Evolutionary conservation across 2,888 invertebrate species (phyloP).

Genomic region (Caradrina clavipalpis): DNA sequence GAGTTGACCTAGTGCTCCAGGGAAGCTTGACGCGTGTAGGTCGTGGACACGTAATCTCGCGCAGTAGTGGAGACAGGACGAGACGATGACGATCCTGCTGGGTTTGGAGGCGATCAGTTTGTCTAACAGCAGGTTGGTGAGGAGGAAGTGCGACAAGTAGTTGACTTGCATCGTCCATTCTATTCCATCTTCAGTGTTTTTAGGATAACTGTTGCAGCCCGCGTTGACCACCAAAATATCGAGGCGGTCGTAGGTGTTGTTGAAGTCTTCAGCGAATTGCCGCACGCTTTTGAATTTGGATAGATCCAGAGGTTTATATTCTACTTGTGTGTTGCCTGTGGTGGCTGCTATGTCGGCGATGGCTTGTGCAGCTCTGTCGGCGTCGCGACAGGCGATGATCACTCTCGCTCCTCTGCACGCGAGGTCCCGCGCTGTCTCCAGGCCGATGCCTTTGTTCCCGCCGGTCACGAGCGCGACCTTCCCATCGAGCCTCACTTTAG

Average conservation of each 20-base stretch:
- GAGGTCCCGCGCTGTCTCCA: slow-evolving; percentile 93
- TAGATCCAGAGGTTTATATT: slow-evolving; percentile 90
- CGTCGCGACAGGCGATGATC: slow-evolving; percentile 94
- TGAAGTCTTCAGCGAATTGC: slow-evolving; percentile 92
- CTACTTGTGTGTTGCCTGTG: slow-evolving; percentile 93
- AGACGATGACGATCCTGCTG: slow-evolving; percentile 85
- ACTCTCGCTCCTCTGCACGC: slow-evolving; percentile 93
- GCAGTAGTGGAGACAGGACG: slow-evolving; percentile 78
- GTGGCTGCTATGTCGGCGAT: slow-evolving; percentile 93
- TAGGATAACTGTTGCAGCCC: slow-evolving; percentile 82
- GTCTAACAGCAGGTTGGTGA: slow-evolving; percentile 92
- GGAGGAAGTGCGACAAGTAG: slow-evolving; percentile 93
- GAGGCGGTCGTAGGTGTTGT: slow-evolving; percentile 82
- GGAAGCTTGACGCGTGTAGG: slow-evolving; percentile 63
- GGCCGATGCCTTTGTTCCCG: slow-evolving; percentile 95
- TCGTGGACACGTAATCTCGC: slow-evolving; percentile 87
- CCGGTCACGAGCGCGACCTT: slow-evolving; percentile 95
- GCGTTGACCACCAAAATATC: slow-evolving; percentile 93
- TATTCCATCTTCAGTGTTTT: slow-evolving; percentile 91
- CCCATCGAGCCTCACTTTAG: slow-evolving; percentile 78
- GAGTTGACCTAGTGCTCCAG: slow-evolving; percentile 69
- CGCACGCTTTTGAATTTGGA: slow-evolving; percentile 88
- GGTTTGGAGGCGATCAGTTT: slow-evolving; percentile 81
- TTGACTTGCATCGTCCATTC: slow-evolving; percentile 93
- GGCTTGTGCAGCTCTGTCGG: slow-evolving; percentile 92